Evolutionary conservation across 2,888 invertebrate species (phyloP), one percentile per base, ranked within the genome.

Genomic region (Liodrosophila aerea): DNA sequence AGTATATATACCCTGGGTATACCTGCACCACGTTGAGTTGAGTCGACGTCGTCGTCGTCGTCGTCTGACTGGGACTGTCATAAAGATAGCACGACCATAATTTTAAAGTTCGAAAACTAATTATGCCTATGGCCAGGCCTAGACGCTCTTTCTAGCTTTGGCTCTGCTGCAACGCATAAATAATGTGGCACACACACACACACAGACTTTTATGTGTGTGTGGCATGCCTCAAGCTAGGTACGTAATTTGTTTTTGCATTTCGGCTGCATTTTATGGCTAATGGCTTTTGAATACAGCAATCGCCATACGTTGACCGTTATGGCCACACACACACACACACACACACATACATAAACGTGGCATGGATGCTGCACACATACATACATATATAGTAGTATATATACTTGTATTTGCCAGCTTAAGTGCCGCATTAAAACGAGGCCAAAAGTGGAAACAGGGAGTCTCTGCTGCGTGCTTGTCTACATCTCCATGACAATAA

Each of bases 51-150:
- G n/a, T n/a, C n/a, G n/a, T 33, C 49, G 51, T 62, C 65, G 64
- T 43, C 59, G 52, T 49, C 60, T 46, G 46, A 53, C 53, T 56
- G 62, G 31, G 45, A 36, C 33, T 61, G 57, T 69, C 78, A 80
- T 85, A 80, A 80, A 85, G 78, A 85, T 85, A 85, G 85, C 85
- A 82, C 37, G 36, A 51, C 50, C 78, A 85, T 80, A 80, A 76
- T 82, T 88, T 86, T 76, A 76, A 81, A 86, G 76, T 87, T 87
- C 78, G 83, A 82, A 87, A 87, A 87, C 88, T 87, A 87, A 87
- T 87, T 87, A 88, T 87, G 86, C 77, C 87, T 87, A 87, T 77
- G 87, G 87, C 76, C 57, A 39, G 45, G 59, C 61, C 67, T 64
- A 56, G 62, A 58, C 58, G 56, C 58, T 51, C 50, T 53, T 50